Base-by-base conservation (phyloP, 2,888 invertebrate species). In the Scaptomyza tumidula region DNA sequence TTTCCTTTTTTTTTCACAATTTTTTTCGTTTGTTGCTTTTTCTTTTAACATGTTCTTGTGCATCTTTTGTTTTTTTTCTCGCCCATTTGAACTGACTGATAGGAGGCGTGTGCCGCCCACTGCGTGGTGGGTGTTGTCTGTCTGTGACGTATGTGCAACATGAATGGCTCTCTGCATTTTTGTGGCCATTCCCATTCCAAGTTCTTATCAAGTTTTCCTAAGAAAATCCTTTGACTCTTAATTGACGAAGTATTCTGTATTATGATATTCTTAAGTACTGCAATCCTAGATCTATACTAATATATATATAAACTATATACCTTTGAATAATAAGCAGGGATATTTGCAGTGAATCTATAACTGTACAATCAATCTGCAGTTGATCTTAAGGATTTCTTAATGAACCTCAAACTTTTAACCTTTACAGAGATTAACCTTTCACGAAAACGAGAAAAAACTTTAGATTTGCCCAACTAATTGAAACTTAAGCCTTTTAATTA, bases 41-140 rank as follows among this genome's bases (percentile, higher is more conserved):
- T 49, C 76, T 69, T 66, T 60, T 56, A 60, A 59, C 60, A 74
- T 69, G 78, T 64, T 35, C 13, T 24, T n/a, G n/a, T n/a, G n/a
- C n/a, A n/a, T n/a, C n/a, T n/a, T n/a, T n/a, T n/a, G n/a, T n/a
- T n/a, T n/a, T n/a, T n/a, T n/a, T n/a, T n/a, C n/a, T n/a, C 33
- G 41, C 39, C 27, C 33, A 27, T 31, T 9, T 6, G 6, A n/a
- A 49, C 66, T 77, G 78, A 75, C 62, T 59, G 78, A 75, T 63
- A 57, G 67, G 16, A 57, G 62, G 68, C 68, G 43, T 62, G 33
- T 33, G 14, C 53, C 66, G 45, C 14, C 41, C 37, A 33, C 50
- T 45, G 43, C 31, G 16, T 48, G 56, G 16, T 48, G 56, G 16
- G 37, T 24, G 24, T 24, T 24, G 24, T 24, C 31, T 44, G 14